These are phyloP conservation scores for Atherinomorus stipes DNA, from an alignment of 2,113 vertebrate species.

Conservation along the genomic window DNA sequence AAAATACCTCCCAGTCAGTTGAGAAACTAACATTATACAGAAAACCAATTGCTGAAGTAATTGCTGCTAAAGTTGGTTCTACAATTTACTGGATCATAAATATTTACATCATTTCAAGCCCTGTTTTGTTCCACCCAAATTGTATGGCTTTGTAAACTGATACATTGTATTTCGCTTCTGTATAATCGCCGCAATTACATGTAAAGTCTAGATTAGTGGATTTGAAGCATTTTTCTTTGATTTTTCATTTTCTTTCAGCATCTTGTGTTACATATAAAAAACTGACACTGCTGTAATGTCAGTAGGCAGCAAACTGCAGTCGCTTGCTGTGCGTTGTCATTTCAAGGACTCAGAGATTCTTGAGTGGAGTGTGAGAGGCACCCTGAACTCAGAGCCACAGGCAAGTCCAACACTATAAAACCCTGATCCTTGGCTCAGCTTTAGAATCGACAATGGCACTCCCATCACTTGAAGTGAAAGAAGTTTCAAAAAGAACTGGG, in stretches of 20 bases:
- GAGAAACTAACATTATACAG: too few relatives aligned
- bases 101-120: too few relatives aligned
- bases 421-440: background rate
- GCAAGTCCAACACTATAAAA: constrained; percentile 13
- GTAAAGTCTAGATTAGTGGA: background rate
- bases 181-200: too few relatives aligned
- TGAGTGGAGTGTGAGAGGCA: constrained; percentile 19
- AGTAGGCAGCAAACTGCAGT: constrained; percentile 26
- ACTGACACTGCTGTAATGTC: constrained; percentile 11
- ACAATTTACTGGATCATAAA: too few relatives aligned
- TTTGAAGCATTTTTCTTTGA: background rate
- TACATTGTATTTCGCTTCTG: background rate
- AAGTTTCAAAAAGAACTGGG: too few relatives aligned
- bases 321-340: constrained; percentile 44
- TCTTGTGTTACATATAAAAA: constrained; percentile 20
- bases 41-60: too few relatives aligned
- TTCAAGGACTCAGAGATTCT: background rate
- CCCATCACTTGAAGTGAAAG: too few relatives aligned
- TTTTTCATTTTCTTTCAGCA: background rate
- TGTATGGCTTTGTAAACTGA: too few relatives aligned
- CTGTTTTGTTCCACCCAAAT: too few relatives aligned
- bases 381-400: constrained; percentile 24
- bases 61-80: too few relatives aligned
- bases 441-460: background rate
- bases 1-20: too few relatives aligned